Conservation (phyloP, 2,113 vertebrate species). For the Lagopus leucura region DNA sequence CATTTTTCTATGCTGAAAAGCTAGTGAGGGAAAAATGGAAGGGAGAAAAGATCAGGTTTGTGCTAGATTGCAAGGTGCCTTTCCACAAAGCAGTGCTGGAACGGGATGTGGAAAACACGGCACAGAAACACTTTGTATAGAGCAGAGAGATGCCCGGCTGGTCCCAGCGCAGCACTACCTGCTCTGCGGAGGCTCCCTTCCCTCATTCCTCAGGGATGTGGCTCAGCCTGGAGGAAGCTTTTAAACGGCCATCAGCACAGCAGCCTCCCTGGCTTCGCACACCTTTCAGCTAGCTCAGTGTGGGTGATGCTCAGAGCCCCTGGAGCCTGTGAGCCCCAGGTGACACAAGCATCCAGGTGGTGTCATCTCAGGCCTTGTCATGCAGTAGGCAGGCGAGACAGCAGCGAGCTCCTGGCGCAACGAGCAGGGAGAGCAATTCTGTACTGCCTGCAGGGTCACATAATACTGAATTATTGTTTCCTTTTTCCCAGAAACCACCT, state of each 20-base stretch:
- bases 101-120: not conserved
- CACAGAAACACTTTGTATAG: not conserved
- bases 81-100: not conserved
- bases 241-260: not conserved
- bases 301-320: not conserved
- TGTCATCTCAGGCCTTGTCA: rapidly evolving
- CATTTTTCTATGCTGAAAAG: slow-evolving; percentile 47
- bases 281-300: not conserved
- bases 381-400: rapidly evolving
- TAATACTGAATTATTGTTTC: not conserved
- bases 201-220: rapidly evolving
- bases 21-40: slow-evolving; percentile 9
- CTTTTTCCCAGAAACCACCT: not conserved
- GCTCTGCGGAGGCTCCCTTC: not conserved
- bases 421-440: rapidly evolving
- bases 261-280: not conserved
- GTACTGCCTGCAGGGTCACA: rapidly evolving
- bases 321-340: not conserved
- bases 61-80: not conserved
- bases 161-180: not conserved
- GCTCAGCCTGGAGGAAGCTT: not conserved
- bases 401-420: rapidly evolving
- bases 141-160: not conserved
- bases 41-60: slow-evolving; percentile 9
- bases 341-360: rapidly evolving